Evolutionary conservation across 1,140 invertebrate species (phyloP), one percentile per base, ranked within the genome.

Genomic region (Epicauta chinensis): DNA sequence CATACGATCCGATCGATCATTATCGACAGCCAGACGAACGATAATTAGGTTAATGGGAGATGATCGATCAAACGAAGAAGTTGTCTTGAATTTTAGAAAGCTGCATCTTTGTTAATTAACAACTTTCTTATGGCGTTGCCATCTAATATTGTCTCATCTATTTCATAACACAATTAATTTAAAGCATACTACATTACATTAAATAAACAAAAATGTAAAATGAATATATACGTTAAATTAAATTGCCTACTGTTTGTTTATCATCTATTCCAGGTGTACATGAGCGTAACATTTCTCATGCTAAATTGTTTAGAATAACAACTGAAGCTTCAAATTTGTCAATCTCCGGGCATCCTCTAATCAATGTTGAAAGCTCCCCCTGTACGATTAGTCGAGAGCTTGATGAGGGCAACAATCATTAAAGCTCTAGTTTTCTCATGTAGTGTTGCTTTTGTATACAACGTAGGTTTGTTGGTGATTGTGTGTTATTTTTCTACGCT

Each of bases 21-120:
- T 37, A 47, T 47, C 38, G 45, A 47, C 38, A 37, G 38, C 17
- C 36, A 37, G 34, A 47, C 4, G 4, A 34, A 47, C 36, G 30
- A 38, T 38, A 47, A 47, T 47, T 47, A 47, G 45, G 45, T 47
- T 47, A 47, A 47, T 47, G 45, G 45, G 23, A 7, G 45, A 47
- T 47, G 45, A 47, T 47, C 45, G 45, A 47, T 47, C 45, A 47
- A 47, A 47, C 37, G 30, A 34, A 47, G 45, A 47, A 37, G 14
- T 37, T 23, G 17, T 47, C 45, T 13, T 30, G 37, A 47, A 47
- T 47, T 47, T 37, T 16, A 14, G 23, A 14, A 17, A 12, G 16
- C 36, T 47, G 30, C 15, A 47, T 47, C 35, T 23, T 38, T 47
- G 34, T 47, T 38, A 47, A 47, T 47, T 47, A 47, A 16, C 12